These are phyloP conservation scores for Protaetia brevitarsis DNA, from an alignment of 1,140 invertebrate species.

Conservation along the genomic window DNA sequence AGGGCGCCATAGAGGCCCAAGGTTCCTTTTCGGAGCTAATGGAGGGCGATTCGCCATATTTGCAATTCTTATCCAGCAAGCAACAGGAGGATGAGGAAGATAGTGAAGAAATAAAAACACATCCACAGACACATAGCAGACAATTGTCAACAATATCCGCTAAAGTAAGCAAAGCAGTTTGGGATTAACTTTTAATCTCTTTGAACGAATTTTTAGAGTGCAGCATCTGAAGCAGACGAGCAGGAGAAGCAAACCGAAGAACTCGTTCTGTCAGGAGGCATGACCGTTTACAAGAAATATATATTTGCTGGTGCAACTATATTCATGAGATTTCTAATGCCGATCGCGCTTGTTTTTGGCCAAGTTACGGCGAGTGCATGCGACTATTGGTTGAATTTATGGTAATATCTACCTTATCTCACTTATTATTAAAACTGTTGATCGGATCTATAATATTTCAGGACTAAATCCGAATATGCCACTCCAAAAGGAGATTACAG, in stretches of 20 bases:
- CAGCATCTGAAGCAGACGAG: background rate
- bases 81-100: constrained; percentile 42
- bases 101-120: constrained; percentile 24
- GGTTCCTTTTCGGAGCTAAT: constrained; percentile 57
- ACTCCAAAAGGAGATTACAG: background rate
- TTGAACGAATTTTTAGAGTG: constrained; percentile 15
- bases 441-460: background rate
- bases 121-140: background rate
- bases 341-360: constrained; percentile 58
- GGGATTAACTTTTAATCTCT: background rate
- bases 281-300: background rate
- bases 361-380: constrained; percentile 65
- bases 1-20: constrained; percentile 58
- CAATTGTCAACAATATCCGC: constrained; percentile 16
- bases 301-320: background rate
- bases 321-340: background rate
- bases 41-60: constrained; percentile 51
- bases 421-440: background rate
- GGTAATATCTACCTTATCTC: constrained; percentile 49
- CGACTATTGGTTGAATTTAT: constrained; percentile 78
- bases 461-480: background rate
- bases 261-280: background rate
- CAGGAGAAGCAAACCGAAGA: constrained; percentile 8
- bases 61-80: constrained; percentile 40
- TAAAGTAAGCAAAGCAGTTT: constrained; percentile 21